These are phyloP conservation scores for Clepsis dumicolana DNA, from an alignment of 2,888 invertebrate genomes.

Conservation along the genomic window DNA sequence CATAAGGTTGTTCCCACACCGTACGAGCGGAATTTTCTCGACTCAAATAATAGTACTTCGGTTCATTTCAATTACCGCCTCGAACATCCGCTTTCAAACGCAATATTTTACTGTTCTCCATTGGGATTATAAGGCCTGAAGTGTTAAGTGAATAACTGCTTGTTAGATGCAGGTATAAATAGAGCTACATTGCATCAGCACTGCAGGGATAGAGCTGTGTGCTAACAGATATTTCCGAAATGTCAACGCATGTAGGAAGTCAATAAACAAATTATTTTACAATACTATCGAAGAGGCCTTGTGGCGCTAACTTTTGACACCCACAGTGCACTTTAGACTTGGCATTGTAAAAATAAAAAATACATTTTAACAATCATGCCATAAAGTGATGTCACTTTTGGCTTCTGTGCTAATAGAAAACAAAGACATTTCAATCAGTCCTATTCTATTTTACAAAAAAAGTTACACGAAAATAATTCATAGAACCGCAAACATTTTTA, in stretches of 20 bases:
- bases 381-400: constrained; percentile 8
- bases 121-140: constrained; percentile 27
- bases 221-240: constrained; percentile 18
- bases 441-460: no score
- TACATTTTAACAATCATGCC: constrained; percentile 18
- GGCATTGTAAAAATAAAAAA: constrained; percentile 29
- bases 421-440: constrained; percentile 23
- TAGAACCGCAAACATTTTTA: no score
- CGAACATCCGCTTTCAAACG: constrained; percentile 38
- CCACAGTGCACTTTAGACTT: constrained; percentile 40
- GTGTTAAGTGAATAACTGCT: constrained; percentile 41
- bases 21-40: constrained; percentile 31
- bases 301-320: constrained; percentile 38
- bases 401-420: constrained; percentile 19
- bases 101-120: constrained; percentile 34
- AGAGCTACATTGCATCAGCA: constrained; percentile 19
- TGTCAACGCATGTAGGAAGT: constrained; percentile 33
- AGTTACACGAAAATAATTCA: no score
- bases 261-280: constrained; percentile 31
- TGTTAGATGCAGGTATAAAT: constrained; percentile 22
- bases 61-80: constrained; percentile 32
- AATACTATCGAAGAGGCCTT: constrained; percentile 32
- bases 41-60: constrained; percentile 38
- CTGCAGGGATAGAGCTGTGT: not conserved
- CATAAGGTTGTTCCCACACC: constrained; percentile 24